Evolutionary conservation across 2,888 invertebrate genomes (phyloP), one percentile per base, ranked within the genome.

Genomic region (Xylota segnis): DNA sequence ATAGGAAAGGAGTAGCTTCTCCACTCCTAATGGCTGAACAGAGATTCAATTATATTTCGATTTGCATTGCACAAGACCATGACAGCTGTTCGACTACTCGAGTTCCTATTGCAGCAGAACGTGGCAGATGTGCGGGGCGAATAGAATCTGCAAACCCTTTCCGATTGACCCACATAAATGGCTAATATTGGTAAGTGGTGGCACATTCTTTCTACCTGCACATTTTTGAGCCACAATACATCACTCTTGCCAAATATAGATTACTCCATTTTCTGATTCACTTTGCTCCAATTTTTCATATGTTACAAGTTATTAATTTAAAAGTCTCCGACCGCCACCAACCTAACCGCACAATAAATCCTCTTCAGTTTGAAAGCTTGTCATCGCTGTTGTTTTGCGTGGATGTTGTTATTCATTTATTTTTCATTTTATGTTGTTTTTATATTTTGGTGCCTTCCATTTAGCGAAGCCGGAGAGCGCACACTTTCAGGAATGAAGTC

Each of bases 231-330:
- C 43, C 52, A 12, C 40, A 29, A 54, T 54, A 40, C 14, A 50
- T 52, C 50, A 65, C 40, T 23, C 23, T 63, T 27, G 27, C 56
- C 65, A 37, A 65, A 58, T 74, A 43, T 63, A 54, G 63, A 63
- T 63, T 40, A 50, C 70, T 52, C 45, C 52, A 76, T 75, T 61
- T 75, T 68, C 29, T 74, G 77, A 74, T 78, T 78, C 63, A 83
- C 68, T 74, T 78, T 63, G 32, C 70, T 66, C 27, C 59, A 70
- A 75, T 79, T 75, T 68, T 54, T 72, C 61, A 76, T 63, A 45
- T 47, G 71, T 71, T 76, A 66, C 54, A 76, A 71, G 40, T 76
- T 82, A 82, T 86, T 77, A 77, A 82, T 81, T 86, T 82, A 79
- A 79, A 79, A 75, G 70, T 65, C 63, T 61, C 40, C 52, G 10